A percentile compares a stretch with the other conserved stretches of the same genome.
Conservation (phyloP, 1,140 invertebrate species). For the Copidosoma floridanum region DNA sequence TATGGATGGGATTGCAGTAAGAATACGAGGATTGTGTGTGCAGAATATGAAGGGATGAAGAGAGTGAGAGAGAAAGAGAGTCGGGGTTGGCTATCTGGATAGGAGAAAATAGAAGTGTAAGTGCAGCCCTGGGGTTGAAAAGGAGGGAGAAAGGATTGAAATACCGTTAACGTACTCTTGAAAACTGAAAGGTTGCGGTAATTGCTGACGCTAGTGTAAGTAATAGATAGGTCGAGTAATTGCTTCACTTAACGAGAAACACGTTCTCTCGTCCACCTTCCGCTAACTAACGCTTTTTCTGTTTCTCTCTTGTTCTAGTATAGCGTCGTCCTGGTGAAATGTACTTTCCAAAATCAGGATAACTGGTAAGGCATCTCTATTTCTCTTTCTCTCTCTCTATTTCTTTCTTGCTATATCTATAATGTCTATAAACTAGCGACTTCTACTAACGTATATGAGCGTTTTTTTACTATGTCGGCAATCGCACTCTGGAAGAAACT, state of each 20-base stretch:
- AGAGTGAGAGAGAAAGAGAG: slow-evolving; percentile 10
- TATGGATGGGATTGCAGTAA: background rate
- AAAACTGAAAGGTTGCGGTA: slow-evolving; percentile 48
- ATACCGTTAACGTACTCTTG: slow-evolving; percentile 44
- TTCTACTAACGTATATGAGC: too few relatives aligned
- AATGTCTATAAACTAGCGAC: too few relatives aligned
- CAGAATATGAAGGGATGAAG: background rate
- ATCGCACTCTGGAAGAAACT: too few relatives aligned
- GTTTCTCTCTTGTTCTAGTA: background rate
- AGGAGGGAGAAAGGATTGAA: too few relatives aligned
- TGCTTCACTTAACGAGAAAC: slow-evolving; percentile 55
- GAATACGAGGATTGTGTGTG: background rate
- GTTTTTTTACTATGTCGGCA: too few relatives aligned
- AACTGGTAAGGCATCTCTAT: too few relatives aligned
- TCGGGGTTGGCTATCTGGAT: too few relatives aligned
- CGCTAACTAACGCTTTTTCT: background rate
- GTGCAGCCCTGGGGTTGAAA: too few relatives aligned
- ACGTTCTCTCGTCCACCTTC: slow-evolving; percentile 45
- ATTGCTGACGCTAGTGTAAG: slow-evolving; percentile 47
- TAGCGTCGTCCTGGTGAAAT: too few relatives aligned
- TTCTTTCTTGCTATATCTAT: too few relatives aligned
- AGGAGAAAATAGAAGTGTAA: too few relatives aligned
- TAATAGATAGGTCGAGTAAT: slow-evolving; percentile 52
- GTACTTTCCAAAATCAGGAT: slow-evolving; percentile 11
- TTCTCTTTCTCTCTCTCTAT: too few relatives aligned